Base-by-base conservation (phyloP, 2,888 invertebrate species). In the Eutolmus rufibarbis region DNA sequence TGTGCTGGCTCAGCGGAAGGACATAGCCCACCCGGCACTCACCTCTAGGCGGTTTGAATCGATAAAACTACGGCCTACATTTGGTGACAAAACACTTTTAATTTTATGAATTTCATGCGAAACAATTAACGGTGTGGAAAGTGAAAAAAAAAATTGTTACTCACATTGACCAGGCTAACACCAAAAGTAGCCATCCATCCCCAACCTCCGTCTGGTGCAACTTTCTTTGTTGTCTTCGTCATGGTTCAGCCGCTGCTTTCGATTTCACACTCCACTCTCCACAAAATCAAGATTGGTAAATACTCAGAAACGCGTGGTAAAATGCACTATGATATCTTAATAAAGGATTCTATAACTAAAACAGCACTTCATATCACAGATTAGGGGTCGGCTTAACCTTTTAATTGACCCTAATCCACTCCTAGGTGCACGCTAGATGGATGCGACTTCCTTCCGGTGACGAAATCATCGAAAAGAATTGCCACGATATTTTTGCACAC, bases 141-240 rank as follows among this genome's bases (percentile, higher is more conserved):
- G 9, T 16, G 23, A 78, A 34, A 34, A 7, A 34, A 31, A 31
- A 31, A 31, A 76, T 34, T 16, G 34, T 5, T 89, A 95, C 96
- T 96, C 93, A 97, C 97, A 93, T 96, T 97, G 90, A 97, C 96
- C 91, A 97, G 93, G 92, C 96, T 96, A 91, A 97, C 96, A 90
- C 97, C 97, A 89, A 97, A 93, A 89, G 97, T 96, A 89, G 97
- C 96, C 93, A 97, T 95, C 97, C 97, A 97, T 87, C 97, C 97
- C 96, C 97, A 97, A 86, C 97, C 97, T 85, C 97, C 97, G 91
- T 97, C 97, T 76, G 97, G 97, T 51, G 97, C 96, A 89, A 96
- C 95, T 93, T 95, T 95, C 92, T 94, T 94, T 31, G 94, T 94
- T 89, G 93, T 92, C 89, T 93, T 93, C 89, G 90, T 90, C 89